A percentile compares a stretch with the other conserved stretches of the same genome.
These are phyloP conservation scores for Aphodius granarius DNA, from an alignment of 2,888 invertebrate species.

Conservation along the genomic window DNA sequence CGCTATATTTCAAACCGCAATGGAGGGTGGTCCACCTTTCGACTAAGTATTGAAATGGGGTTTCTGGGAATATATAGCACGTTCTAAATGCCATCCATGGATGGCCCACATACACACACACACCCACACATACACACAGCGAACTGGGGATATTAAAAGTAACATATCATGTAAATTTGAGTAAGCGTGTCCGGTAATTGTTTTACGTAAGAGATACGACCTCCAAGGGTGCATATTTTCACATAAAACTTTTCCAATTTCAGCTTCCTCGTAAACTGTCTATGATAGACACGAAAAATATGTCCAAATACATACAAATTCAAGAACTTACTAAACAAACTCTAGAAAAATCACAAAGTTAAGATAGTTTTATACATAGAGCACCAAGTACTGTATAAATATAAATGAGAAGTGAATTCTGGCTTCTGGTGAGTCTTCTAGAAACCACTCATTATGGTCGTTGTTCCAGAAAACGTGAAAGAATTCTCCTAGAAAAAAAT, in stretches of 20 bases:
- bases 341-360: too few relatives aligned
- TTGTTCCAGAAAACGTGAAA: too few relatives aligned
- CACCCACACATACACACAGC: not conserved
- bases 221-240: constrained; percentile 45
- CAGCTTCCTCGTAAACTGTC: constrained; percentile 43
- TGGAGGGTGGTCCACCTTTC: not conserved
- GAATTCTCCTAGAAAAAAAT: too few relatives aligned
- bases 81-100: not conserved
- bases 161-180: constrained; percentile 32
- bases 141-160: constrained; percentile 30
- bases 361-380: too few relatives aligned
- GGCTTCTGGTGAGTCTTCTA: too few relatives aligned
- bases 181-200: constrained; percentile 40
- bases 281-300: not conserved
- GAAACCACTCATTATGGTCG: too few relatives aligned
- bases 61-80: not conserved
- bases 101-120: not conserved
- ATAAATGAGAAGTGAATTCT: too few relatives aligned
- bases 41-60: constrained; percentile 9
- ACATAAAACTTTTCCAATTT: constrained; percentile 54
- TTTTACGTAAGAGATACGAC: constrained; percentile 46
- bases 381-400: too few relatives aligned
- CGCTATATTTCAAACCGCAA: constrained; percentile 14
- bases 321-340: too few relatives aligned
- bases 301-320: too few relatives aligned